A percentile compares a stretch with the other conserved stretches of the same genome.
phyloP scores from a whole-genome alignment of 2,113 vertebrate species.

The Cepphus grylle region DNA sequence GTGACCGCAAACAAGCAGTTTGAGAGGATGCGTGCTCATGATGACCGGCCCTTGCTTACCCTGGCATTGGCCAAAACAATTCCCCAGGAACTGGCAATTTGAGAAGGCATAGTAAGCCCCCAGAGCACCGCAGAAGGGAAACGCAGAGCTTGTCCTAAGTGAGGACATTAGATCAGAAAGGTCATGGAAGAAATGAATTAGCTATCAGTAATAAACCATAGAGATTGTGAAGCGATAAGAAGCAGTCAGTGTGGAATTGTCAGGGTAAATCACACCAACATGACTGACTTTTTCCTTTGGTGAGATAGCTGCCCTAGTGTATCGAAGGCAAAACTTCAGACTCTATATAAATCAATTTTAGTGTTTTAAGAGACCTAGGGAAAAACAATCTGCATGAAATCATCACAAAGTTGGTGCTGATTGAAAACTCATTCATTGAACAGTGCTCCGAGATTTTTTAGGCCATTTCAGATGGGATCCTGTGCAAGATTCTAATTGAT shows the following conservation, averaged over 20 bases:
- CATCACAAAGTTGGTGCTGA: neutral
- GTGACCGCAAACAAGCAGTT: rapidly evolving
- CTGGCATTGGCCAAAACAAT: neutral
- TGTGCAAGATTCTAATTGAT: neutral
- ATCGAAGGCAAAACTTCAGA: neutral
- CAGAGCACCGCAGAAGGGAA: neutral
- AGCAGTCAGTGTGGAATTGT: neutral
- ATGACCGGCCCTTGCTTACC: neutral
- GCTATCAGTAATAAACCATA: neutral
- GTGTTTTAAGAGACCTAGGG: neutral
- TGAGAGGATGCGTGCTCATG: neutral
- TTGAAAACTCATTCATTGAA: neutral
- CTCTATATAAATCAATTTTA: neutral
- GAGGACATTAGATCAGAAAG: neutral
- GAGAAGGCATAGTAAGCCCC: neutral
- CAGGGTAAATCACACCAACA: neutral
- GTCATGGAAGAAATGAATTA: neutral
- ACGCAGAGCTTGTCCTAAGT: neutral
- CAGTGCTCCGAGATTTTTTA: neutral
- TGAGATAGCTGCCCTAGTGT: neutral
- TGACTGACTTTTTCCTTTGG: neutral
- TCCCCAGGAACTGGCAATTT: neutral
- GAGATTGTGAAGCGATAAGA: neutral
- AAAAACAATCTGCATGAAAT: neutral
- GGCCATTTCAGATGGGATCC: neutral